These are phyloP conservation scores for Myotis davidii DNA, from an alignment of 2,113 vertebrate genomes.

Conservation along the genomic window DNA sequence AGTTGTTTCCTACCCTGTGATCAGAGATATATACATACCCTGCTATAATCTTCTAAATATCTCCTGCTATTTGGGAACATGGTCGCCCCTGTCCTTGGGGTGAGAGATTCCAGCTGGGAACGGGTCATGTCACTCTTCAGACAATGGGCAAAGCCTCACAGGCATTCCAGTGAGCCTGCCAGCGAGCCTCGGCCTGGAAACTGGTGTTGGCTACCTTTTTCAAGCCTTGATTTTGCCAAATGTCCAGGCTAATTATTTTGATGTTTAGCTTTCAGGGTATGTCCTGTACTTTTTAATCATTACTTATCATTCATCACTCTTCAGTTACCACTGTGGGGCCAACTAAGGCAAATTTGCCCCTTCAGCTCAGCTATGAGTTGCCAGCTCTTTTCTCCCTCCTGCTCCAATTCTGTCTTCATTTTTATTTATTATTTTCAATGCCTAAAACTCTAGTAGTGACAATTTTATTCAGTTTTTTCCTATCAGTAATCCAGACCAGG, in stretches of 20 bases:
- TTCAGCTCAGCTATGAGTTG: neutral
- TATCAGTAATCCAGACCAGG: neutral
- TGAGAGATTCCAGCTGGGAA: neutral
- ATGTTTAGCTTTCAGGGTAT: neutral
- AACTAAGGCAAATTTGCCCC: neutral
- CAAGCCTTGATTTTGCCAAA: conserved; percentile 9
- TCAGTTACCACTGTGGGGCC: neutral
- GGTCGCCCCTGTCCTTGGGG: neutral
- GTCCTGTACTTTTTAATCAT: neutral
- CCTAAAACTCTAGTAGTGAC: neutral
- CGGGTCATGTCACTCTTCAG: neutral
- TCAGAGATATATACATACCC: neutral
- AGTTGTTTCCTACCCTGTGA: neutral
- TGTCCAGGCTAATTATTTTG: neutral
- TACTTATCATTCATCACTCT: neutral
- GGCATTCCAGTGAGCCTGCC: neutral
- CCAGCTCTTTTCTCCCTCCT: neutral
- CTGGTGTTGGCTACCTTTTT: neutral
- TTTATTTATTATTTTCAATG: neutral
- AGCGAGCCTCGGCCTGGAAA: neutral
- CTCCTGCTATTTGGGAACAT: neutral
- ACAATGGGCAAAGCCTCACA: neutral
- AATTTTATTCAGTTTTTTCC: neutral
- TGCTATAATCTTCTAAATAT: neutral
- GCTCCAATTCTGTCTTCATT: neutral